These are phyloP conservation scores for Macrotis lagotis DNA, from an alignment of 2,113 vertebrate genomes.

Conservation along the genomic window DNA sequence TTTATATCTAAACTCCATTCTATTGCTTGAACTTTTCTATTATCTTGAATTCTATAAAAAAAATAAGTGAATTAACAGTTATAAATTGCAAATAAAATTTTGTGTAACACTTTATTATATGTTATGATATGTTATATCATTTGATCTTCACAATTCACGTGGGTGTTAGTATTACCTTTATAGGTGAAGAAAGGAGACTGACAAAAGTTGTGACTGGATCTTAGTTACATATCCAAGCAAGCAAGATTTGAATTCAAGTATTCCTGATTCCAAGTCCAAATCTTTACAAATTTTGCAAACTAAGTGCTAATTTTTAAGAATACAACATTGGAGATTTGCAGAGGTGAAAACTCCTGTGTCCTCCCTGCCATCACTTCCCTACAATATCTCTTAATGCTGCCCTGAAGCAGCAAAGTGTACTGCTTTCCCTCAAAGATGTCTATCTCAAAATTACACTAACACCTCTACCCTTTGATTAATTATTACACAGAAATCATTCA, in stretches of 20 bases:
- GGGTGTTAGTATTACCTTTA: not conserved
- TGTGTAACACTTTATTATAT: too few relatives aligned
- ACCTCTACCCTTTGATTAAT: not conserved
- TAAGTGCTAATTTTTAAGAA: not conserved
- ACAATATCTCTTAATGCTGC: not conserved
- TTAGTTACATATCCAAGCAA: not conserved
- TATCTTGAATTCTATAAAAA: not conserved
- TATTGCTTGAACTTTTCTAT: not conserved
- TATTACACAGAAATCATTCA: not conserved
- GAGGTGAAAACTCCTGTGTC: rapidly evolving
- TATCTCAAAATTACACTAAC: not conserved
- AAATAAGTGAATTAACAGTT: not conserved
- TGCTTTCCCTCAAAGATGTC: not conserved
- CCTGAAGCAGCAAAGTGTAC: not conserved
- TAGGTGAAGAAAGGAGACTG: not conserved
- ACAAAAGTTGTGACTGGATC: not conserved
- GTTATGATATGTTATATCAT: not conserved
- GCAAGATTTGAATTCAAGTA: not conserved
- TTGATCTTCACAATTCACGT: not conserved
- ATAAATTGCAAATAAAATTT: too few relatives aligned
- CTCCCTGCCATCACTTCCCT: not conserved
- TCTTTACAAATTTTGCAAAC: not conserved
- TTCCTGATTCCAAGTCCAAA: not conserved
- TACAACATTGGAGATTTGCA: not conserved
- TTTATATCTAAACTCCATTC: not conserved